Percentiles rank a stretch among this genome's conserved stretches.
These are phyloP conservation scores for Tenthredo livida DNA, from an alignment of 2,888 invertebrate species.

Conservation along the genomic window DNA sequence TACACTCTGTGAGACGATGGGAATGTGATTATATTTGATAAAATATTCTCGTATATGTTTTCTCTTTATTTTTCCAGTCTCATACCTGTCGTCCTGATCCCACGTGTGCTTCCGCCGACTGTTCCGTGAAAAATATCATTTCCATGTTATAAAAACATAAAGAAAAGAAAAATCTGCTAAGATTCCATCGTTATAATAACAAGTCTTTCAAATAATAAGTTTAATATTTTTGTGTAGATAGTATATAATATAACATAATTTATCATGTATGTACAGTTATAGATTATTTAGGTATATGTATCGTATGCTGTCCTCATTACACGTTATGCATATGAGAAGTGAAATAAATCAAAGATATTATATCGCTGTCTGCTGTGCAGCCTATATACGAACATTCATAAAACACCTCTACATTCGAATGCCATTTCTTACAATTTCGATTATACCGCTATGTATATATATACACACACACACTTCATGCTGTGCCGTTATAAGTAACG, in stretches of 20 bases:
- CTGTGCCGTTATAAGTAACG: slow-evolving; percentile 21
- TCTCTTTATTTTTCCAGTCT: slow-evolving; percentile 15
- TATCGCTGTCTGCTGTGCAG: slow-evolving; percentile 31
- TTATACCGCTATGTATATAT: slow-evolving; percentile 29
- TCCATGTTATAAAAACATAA: slow-evolving; percentile 45
- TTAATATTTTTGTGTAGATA: neutral
- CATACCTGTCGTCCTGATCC: slow-evolving; percentile 81
- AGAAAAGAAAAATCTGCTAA: slow-evolving; percentile 28
- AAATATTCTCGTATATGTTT: slow-evolving; percentile 43
- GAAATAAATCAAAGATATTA: slow-evolving; percentile 25
- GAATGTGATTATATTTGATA: slow-evolving; percentile 10
- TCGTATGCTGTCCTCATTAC: slow-evolving; percentile 29
- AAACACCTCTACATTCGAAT: slow-evolving; percentile 40
- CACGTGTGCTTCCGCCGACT: slow-evolving; percentile 81
- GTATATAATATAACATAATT: neutral
- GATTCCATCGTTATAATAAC: slow-evolving; percentile 1
- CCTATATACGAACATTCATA: slow-evolving; percentile 36
- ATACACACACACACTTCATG: slow-evolving; percentile 34
- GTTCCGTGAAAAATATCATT: slow-evolving; percentile 70
- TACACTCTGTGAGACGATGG: neutral
- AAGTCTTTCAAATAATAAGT: neutral
- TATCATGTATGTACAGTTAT: neutral
- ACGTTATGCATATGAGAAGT: neutral
- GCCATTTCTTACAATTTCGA: slow-evolving; percentile 45
- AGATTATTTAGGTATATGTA: slow-evolving; percentile 27